Evolutionary conservation across 2,888 invertebrate species (phyloP), one percentile per base, ranked within the genome.

Genomic region (Mellilla xanthometata): DNA sequence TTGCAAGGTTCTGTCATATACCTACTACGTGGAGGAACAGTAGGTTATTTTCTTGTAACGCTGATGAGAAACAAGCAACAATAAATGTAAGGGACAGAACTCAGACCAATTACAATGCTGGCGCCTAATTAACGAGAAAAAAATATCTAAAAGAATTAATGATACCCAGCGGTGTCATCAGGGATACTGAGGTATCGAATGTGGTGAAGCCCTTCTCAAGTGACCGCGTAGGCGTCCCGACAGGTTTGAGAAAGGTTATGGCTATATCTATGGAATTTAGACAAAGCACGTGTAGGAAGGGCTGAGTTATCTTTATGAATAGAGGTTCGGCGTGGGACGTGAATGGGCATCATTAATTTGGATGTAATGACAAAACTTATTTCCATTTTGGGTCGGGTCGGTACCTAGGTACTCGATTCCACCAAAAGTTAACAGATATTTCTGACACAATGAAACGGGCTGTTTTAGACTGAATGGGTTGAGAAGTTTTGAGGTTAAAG

Each of bases 281-380:
- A 55, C 58, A 58, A 58, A 58, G 53, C 55, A 55, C 47, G 52
- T 53, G 58, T 55, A 55, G 52, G 55, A 49, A 52, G 58, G 48
- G 49, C 46, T 31, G 28, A 49, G 51, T 46, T 58, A 55, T 55
- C 55, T 58, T 32, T 47, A 49, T 42, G 47, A 42, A 48, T 48
- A 55, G 51, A 38, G 39, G 32, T 32, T 29, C 22, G 29, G 55
- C 53, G 57, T 53, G 55, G 39, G 52, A 51, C 47, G 51, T 46
- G 52, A 53, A 54, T 51, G 52, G 39, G 38, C 42, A 41, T 55
- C 52, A 54, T 57, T 52, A 55, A 52, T 51, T 54, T 53, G 41
- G 39, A 50, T 44, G 52, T 52, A 48, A 56, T 56, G 51, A 54
- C 54, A 52, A 54, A 52, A 56, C 48, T 47, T 48, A 39, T 50